Conservation (phyloP, 2,113 vertebrate genomes). For the Hucho hucho region DNA sequence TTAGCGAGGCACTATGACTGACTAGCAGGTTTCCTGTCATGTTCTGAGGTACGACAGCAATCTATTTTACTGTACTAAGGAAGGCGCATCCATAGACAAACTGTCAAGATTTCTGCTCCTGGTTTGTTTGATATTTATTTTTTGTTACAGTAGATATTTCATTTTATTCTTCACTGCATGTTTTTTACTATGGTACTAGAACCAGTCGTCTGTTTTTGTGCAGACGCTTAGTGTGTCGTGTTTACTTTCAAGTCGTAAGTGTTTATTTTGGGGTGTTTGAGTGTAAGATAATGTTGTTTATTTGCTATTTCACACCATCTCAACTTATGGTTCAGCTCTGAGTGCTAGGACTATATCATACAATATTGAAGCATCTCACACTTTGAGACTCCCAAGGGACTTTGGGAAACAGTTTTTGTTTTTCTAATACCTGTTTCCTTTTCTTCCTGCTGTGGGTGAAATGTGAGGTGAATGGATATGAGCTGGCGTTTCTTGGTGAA, state of each 20-base stretch:
- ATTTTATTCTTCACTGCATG: background rate
- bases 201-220: background rate
- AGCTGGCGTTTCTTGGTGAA: too few species aligned
- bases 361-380: background rate
- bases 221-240: background rate
- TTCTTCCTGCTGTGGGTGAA: too few species aligned
- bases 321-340: background rate
- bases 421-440: too few species aligned
- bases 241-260: background rate
- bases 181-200: background rate
- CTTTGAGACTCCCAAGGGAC: background rate
- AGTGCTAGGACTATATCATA: background rate
- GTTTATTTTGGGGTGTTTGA: too few species aligned
- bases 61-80: background rate
- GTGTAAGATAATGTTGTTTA: too few species aligned
- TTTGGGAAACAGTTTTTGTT: too few species aligned
- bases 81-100: background rate
- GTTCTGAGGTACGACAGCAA: too few species aligned
- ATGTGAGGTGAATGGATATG: too few species aligned
- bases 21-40: background rate
- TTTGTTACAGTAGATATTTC: background rate
- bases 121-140: background rate
- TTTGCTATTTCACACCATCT: too few species aligned
- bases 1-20: background rate
- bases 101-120: background rate